A percentile compares a stretch with the other conserved stretches of the same genome.
These are phyloP conservation scores for Euzetes globulus DNA, from an alignment of 2,888 invertebrate genomes.

Conservation along the genomic window DNA sequence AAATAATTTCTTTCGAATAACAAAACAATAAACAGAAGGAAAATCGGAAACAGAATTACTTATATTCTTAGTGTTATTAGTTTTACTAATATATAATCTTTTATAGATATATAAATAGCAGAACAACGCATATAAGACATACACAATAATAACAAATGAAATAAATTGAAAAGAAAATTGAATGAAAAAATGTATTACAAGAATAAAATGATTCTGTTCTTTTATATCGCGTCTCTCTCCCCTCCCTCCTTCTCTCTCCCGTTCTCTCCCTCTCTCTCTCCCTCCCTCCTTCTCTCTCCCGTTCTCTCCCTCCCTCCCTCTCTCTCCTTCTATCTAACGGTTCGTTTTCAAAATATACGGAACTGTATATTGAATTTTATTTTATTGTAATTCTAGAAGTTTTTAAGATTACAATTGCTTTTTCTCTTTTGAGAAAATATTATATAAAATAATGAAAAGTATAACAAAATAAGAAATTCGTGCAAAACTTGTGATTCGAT, in stretches of 20 bases:
- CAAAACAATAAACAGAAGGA: background rate
- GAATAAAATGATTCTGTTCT: background rate
- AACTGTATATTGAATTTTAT: background rate
- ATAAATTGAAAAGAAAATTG: slow-evolving; percentile 18
- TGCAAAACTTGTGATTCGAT: background rate
- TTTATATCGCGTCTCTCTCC: background rate
- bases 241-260: background rate
- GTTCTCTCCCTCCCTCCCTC: background rate
- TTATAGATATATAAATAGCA: background rate
- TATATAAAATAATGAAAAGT: background rate
- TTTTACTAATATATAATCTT: background rate
- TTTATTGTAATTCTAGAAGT: slow-evolving; percentile 11
- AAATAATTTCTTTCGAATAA: background rate
- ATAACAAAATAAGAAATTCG: background rate
- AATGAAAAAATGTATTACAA: slow-evolving; percentile 9
- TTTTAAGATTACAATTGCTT: background rate
- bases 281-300: background rate
- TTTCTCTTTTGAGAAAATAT: background rate
- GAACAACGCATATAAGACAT: background rate
- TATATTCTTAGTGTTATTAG: background rate
- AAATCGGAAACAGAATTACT: background rate
- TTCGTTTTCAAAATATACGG: no score
- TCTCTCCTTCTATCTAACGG: background rate
- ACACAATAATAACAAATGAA: background rate
- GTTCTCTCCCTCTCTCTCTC: background rate